Evolutionary conservation across 2,888 invertebrate genomes (phyloP).

Genomic region (Leptinotarsa peninsularis): DNA sequence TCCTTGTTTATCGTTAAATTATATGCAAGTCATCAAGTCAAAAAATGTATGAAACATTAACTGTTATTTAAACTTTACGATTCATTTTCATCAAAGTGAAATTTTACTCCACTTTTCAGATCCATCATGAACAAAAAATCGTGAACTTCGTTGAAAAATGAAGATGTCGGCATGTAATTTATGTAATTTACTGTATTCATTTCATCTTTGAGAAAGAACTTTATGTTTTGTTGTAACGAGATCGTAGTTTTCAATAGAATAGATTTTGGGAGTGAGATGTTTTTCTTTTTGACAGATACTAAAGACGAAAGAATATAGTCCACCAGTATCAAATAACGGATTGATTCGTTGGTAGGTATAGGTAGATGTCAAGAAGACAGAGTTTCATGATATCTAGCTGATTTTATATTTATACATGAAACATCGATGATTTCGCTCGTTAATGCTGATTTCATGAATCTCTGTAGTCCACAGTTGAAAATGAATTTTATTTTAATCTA

Average conservation of each 20-base stretch:
- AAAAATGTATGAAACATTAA: no score
- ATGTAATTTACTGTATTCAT: no score
- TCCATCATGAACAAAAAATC: no score
- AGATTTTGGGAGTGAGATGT: slow-evolving; percentile 68
- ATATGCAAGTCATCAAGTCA: no score
- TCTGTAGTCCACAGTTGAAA: slow-evolving; percentile 25
- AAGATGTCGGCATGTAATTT: no score
- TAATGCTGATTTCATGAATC: slow-evolving; percentile 29
- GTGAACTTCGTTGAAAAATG: no score
- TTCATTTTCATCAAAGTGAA: no score
- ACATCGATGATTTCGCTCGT: slow-evolving; percentile 10
- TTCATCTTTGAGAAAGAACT: slow-evolving; percentile 41
- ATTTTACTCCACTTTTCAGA: no score
- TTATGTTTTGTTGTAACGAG: slow-evolving; percentile 67
- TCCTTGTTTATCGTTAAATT: no score
- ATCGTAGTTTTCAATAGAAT: slow-evolving; percentile 54
- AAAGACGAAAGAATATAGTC: slow-evolving; percentile 79
- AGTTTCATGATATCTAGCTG: neutral
- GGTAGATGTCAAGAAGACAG: slow-evolving; percentile 7
- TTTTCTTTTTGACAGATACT: slow-evolving; percentile 77
- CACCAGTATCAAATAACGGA: slow-evolving; percentile 42
- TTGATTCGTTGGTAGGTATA: slow-evolving; percentile 48
- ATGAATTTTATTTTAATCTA: slow-evolving; percentile 31
- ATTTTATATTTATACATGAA: slow-evolving; percentile 8
- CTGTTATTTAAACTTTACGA: no score